phyloP scores from a whole-genome alignment of 2,113 vertebrate species.

The Romanogobio albipinnatus region DNA sequence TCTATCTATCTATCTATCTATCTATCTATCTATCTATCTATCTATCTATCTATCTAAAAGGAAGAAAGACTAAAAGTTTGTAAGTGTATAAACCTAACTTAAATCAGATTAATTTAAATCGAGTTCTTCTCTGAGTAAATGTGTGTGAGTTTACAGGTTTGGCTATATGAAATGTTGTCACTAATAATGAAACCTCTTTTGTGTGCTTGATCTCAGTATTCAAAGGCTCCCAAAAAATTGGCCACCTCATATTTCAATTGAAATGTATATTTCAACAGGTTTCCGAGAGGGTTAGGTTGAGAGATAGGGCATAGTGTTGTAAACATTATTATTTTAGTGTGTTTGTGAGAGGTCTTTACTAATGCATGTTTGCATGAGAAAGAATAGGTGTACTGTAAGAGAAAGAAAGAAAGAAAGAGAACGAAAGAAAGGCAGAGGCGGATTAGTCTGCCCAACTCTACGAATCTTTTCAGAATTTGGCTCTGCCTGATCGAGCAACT shows the following conservation, averaged over 20 bases:
- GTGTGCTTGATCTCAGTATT: neutral
- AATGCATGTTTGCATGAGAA: neutral
- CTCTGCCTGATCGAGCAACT: constrained; percentile 63
- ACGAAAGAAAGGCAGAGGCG: constrained; percentile 30
- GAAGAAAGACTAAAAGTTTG: no score
- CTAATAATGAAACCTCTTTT: neutral
- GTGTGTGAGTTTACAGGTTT: neutral
- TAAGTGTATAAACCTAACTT: no score
- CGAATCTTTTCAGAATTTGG: constrained; percentile 60
- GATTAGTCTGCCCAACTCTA: constrained; percentile 48
- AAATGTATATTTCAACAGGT: neutral
- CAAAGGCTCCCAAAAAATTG: neutral
- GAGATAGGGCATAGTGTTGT: neutral
- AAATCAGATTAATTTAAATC: no score
- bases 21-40: no score
- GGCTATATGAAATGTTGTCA: neutral
- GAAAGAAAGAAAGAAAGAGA: neutral
- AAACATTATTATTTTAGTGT: neutral
- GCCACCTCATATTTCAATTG: neutral
- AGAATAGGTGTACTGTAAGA: neutral
- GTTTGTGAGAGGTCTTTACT: neutral
- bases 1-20: no score
- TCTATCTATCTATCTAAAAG: no score
- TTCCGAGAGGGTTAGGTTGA: neutral
- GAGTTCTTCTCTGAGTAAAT: neutral